Conservation (phyloP, 2,888 invertebrate species). For the Automeris io region DNA sequence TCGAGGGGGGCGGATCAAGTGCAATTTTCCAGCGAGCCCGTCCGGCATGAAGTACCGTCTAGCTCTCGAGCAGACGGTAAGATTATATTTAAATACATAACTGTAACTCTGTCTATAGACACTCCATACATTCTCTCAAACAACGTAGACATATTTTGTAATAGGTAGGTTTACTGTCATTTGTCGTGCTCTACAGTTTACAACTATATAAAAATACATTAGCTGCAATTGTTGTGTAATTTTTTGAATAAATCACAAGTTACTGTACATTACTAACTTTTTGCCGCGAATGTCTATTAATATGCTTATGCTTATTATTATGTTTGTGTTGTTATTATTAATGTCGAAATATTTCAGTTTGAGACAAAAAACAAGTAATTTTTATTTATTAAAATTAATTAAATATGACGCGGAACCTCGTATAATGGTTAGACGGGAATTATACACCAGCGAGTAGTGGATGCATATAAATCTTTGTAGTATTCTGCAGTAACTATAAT, state of each 20-base stretch:
- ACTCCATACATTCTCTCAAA: background rate
- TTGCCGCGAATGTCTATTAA: too few relatives aligned
- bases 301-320: too few relatives aligned
- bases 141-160: background rate
- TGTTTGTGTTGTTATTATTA: too few relatives aligned
- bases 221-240: background rate
- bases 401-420: too few relatives aligned
- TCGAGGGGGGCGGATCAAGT: constrained; percentile 40
- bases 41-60: constrained; percentile 27
- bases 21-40: constrained; percentile 57
- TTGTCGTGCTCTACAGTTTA: background rate
- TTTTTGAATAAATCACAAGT: too few relatives aligned
- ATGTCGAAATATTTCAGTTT: too few relatives aligned
- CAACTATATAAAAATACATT: too few relatives aligned
- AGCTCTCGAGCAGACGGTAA: constrained; percentile 23
- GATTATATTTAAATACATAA: constrained; percentile 21
- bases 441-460: too few relatives aligned
- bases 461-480: background rate
- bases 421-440: too few relatives aligned
- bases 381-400: too few relatives aligned
- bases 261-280: too few relatives aligned
- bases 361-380: too few relatives aligned
- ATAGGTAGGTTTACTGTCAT: background rate
- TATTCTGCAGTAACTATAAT: background rate
- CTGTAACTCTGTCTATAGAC: background rate